These are phyloP conservation scores for Tragulus kanchil DNA, from an alignment of 2,113 vertebrate species.

Conservation along the genomic window DNA sequence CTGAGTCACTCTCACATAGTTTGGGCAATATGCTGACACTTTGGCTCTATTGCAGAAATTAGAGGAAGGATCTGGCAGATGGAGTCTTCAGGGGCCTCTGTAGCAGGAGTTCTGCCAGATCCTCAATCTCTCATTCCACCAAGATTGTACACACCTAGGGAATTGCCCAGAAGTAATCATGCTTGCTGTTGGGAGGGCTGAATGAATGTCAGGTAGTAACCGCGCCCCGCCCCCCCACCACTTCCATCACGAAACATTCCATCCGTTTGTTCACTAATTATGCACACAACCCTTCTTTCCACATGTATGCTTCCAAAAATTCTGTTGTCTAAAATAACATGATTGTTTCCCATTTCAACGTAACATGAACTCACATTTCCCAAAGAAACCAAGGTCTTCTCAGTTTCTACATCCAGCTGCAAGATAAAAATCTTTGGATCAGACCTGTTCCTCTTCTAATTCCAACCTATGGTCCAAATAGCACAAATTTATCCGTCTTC, in stretches of 20 bases:
- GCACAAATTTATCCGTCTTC: slow-evolving; percentile 54
- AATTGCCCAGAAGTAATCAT: slow-evolving; percentile 52
- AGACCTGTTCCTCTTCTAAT: slow-evolving; percentile 55
- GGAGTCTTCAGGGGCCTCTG: slow-evolving; percentile 74
- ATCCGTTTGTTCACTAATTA: slow-evolving; percentile 29
- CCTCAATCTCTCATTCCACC: slow-evolving; percentile 55
- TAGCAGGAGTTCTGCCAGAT: slow-evolving; percentile 66
- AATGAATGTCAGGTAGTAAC: not conserved
- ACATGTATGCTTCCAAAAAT: not conserved
- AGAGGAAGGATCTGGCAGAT: slow-evolving; percentile 77
- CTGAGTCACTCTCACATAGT: slow-evolving; percentile 77
- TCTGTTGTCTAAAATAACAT: slow-evolving; percentile 40
- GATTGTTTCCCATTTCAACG: not conserved
- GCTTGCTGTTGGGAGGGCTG: not conserved
- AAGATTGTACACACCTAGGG: slow-evolving; percentile 55
- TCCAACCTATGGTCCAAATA: not conserved
- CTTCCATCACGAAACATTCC: not conserved
- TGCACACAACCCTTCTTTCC: slow-evolving; percentile 6
- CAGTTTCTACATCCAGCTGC: slow-evolving; percentile 58
- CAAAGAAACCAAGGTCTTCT: slow-evolving; percentile 26
- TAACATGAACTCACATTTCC: slow-evolving; percentile 24
- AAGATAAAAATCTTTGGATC: slow-evolving; percentile 68
- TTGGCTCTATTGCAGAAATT: slow-evolving; percentile 66
- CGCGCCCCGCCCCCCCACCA: too few relatives aligned
- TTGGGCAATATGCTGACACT: slow-evolving; percentile 69